A percentile compares a stretch with the other conserved stretches of the same genome.
Evolutionary conservation across 2,888 invertebrate species (phyloP).

Genomic region (Camptogramma bilineatum): DNA sequence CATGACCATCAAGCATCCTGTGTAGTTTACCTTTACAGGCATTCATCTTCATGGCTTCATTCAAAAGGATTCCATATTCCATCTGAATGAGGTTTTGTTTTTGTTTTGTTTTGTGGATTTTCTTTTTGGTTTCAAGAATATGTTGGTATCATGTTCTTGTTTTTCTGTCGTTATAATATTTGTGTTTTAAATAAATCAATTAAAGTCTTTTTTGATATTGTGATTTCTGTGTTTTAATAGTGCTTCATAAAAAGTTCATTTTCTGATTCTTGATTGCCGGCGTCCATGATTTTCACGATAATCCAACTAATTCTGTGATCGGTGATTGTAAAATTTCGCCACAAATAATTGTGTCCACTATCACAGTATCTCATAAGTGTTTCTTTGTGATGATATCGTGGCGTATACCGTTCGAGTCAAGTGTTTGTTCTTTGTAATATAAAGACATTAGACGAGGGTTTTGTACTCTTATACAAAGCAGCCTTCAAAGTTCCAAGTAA

Average conservation of each 20-base stretch:
- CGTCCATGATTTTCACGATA: not conserved
- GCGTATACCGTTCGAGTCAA: not conserved
- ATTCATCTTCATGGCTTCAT: not conserved
- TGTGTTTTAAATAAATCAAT: not conserved
- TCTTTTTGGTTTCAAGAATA: too few relatives aligned
- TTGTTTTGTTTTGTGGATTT: too few relatives aligned
- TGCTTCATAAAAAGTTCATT: not conserved
- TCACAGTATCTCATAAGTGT: not conserved
- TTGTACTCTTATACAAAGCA: not conserved
- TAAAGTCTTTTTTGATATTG: not conserved
- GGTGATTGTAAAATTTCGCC: not conserved
- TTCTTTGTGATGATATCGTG: conserved; percentile 4
- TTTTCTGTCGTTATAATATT: conserved; percentile 1
- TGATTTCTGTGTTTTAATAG: not conserved
- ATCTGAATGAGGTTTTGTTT: not conserved
- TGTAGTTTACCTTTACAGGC: not conserved
- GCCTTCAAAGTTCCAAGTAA: conserved; percentile 18
- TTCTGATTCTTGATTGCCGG: not conserved
- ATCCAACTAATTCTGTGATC: not conserved
- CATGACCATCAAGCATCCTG: not conserved
- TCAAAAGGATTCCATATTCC: not conserved
- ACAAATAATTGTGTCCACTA: not conserved
- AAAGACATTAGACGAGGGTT: conserved; percentile 2
- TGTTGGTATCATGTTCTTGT: not conserved
- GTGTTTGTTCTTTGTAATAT: not conserved